Conservation (phyloP, 2,113 vertebrate genomes). For the Clarias gariepinus region DNA sequence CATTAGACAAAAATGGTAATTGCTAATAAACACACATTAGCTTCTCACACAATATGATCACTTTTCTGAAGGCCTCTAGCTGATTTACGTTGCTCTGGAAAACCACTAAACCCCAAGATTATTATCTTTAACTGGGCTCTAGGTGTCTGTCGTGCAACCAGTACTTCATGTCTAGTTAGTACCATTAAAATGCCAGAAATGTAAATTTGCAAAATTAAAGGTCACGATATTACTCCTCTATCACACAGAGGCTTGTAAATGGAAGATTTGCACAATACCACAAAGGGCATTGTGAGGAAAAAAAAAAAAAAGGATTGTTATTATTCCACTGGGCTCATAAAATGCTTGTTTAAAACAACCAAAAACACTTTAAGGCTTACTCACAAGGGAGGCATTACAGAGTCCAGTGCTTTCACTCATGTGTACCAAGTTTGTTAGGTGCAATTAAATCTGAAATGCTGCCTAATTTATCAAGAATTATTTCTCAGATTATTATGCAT, state of each 20-base stretch:
- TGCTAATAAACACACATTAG: conserved; percentile 4
- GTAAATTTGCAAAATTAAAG: conserved; percentile 5
- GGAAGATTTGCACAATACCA: conserved; percentile 9
- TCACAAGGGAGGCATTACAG: conserved; percentile 37
- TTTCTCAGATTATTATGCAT: conserved; percentile 73
- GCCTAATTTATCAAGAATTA: conserved; percentile 71
- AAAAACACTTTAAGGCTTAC: conserved; percentile 46
- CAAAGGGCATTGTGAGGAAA: not conserved
- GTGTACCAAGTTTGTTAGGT: conserved; percentile 52
- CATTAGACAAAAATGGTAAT: conserved; percentile 8
- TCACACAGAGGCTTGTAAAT: conserved; percentile 6
- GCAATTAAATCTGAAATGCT: conserved; percentile 71
- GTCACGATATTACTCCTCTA: not conserved
- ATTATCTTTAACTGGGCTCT: not conserved
- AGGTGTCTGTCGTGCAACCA: not conserved
- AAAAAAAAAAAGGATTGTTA: not conserved
- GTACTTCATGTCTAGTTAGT: not conserved
- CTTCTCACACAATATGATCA: not conserved
- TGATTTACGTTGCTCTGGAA: not conserved
- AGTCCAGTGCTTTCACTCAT: conserved; percentile 41
- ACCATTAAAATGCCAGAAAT: conserved; percentile 14
- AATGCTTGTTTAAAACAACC: conserved; percentile 31
- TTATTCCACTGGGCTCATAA: conserved; percentile 41
- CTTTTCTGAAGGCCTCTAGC: not conserved
- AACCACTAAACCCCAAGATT: not conserved